Percentiles rank a stretch among this genome's conserved stretches.
Evolutionary conservation across 2,113 vertebrate species (phyloP).

Genomic region (Xiphophorus couchianus): DNA sequence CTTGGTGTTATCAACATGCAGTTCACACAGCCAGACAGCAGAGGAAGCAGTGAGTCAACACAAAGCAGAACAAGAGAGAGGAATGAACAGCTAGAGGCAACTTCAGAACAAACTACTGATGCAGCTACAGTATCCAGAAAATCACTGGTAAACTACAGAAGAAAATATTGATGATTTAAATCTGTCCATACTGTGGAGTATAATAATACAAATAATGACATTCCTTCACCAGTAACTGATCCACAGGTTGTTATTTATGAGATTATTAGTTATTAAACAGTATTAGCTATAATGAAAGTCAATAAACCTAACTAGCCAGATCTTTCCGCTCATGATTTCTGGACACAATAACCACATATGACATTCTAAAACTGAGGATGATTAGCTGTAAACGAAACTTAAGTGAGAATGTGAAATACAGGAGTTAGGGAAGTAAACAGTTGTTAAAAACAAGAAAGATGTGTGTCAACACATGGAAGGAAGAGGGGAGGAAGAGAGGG

Average conservation of each 20-base stretch:
- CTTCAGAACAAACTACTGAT: constrained; percentile 59
- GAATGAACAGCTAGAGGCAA: constrained; percentile 37
- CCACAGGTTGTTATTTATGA: not conserved
- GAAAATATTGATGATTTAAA: not conserved
- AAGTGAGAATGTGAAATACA: not conserved
- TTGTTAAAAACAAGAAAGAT: constrained; percentile 12
- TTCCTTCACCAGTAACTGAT: not conserved
- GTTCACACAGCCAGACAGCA: constrained; percentile 85
- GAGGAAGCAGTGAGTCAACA: constrained; percentile 84
- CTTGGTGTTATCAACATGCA: constrained; percentile 88
- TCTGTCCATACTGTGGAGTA: not conserved
- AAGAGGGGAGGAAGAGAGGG: constrained; percentile 1
- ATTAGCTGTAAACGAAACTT: constrained; percentile 15
- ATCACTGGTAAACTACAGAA: not conserved
- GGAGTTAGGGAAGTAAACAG: constrained; percentile 26
- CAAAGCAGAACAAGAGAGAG: constrained; percentile 65
- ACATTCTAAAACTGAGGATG: constrained; percentile 11
- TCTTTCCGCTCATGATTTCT: constrained; percentile 10
- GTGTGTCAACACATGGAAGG: constrained; percentile 13
- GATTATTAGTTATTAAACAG: not conserved
- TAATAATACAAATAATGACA: not conserved
- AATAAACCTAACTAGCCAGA: not conserved
- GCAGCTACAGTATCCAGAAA: constrained; percentile 46
- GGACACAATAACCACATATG: constrained; percentile 41
- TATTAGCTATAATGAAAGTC: not conserved